Percentiles rank a stretch among this genome's conserved stretches.
Conservation (phyloP, 2,888 invertebrate genomes). For the Lamellibrachia satsuma region DNA sequence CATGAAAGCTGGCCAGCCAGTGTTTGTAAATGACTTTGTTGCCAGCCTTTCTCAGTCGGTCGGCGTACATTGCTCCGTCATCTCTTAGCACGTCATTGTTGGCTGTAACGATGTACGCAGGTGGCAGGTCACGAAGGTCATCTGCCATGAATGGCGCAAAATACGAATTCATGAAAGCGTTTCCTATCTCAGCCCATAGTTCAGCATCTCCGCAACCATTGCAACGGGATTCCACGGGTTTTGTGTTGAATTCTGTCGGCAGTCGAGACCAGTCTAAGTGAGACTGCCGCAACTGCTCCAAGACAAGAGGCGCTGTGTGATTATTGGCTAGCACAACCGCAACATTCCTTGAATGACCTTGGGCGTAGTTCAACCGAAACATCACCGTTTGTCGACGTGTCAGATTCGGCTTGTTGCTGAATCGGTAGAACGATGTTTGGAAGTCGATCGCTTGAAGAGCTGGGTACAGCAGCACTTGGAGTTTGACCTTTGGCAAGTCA, state of each 20-base stretch:
- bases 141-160: conserved; percentile 62
- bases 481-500: conserved; percentile 22
- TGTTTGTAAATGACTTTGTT: conserved; percentile 52
- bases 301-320: neutral
- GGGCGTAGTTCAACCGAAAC: neutral
- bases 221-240: neutral
- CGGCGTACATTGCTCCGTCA: conserved; percentile 64
- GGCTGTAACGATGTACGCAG: conserved; percentile 62
- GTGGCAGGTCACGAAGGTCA: conserved; percentile 54
- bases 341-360: neutral
- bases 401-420: neutral
- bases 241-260: neutral
- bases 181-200: conserved; percentile 34
- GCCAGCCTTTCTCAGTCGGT: conserved; percentile 52
- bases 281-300: neutral
- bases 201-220: neutral
- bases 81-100: conserved; percentile 65
- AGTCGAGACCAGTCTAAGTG: neutral
- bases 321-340: neutral
- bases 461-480: conserved; percentile 42
- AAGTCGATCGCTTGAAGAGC: conserved; percentile 31
- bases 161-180: conserved; percentile 50
- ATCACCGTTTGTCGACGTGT: neutral
- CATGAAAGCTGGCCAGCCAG: conserved; percentile 56
- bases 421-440: neutral